Evolutionary conservation across 1,140 invertebrate genomes (phyloP).

Genomic region (Drosophila santomea): DNA sequence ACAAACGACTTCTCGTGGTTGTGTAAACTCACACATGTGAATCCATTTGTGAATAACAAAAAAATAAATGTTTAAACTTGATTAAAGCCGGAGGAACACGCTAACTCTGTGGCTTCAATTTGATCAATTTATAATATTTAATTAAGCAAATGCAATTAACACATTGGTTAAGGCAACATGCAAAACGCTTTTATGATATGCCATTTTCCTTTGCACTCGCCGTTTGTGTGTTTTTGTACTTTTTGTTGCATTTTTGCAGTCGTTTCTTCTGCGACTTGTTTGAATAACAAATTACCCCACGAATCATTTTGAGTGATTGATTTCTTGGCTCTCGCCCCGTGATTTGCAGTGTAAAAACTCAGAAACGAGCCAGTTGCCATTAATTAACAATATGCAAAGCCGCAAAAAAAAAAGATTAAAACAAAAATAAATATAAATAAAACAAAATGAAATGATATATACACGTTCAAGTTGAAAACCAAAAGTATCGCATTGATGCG

Average conservation of each 20-base stretch:
- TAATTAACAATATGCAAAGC: slow-evolving; percentile 77
- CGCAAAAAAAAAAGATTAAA: slow-evolving; percentile 33
- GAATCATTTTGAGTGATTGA: slow-evolving; percentile 81
- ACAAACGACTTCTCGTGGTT: slow-evolving; percentile 7
- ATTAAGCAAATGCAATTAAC: slow-evolving; percentile 75
- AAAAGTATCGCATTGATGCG: slow-evolving; percentile 56
- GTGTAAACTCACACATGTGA: slow-evolving; percentile 16
- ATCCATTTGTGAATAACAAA: slow-evolving; percentile 9
- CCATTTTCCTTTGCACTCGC: slow-evolving; percentile 21
- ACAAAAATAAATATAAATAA: slow-evolving; percentile 16
- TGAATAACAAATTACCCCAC: slow-evolving; percentile 79
- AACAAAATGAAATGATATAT: slow-evolving; percentile 20
- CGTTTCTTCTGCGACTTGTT: slow-evolving; percentile 54
- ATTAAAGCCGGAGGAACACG: slow-evolving; percentile 57
- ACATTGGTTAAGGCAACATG: slow-evolving; percentile 62
- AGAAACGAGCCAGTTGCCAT: slow-evolving; percentile 57
- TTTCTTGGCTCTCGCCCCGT: slow-evolving; percentile 76
- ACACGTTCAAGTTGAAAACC: slow-evolving; percentile 33
- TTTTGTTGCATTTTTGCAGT: slow-evolving; percentile 60
- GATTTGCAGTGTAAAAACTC: slow-evolving; percentile 51
- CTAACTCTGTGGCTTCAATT: slow-evolving; percentile 47
- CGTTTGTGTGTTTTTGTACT: slow-evolving; percentile 18
- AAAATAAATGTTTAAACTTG: slow-evolving; percentile 48
- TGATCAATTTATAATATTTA: slow-evolving; percentile 75
- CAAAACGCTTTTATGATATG: slow-evolving; percentile 35